phyloP scores from a whole-genome alignment of 2,113 vertebrate genomes.

The Ancistrus triradiatus region DNA sequence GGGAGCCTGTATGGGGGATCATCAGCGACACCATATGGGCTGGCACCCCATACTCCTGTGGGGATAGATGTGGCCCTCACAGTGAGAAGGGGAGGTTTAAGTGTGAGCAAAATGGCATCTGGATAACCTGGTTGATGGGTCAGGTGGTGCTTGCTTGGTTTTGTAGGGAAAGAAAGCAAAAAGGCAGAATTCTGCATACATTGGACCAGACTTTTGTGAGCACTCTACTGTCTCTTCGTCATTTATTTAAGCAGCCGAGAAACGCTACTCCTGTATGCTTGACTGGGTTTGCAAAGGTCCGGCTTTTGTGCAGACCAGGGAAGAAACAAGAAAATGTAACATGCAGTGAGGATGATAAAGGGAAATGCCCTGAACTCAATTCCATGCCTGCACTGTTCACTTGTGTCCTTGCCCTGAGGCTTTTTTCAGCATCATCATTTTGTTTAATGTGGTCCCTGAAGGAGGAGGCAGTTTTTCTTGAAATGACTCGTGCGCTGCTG shows the following conservation, averaged over 20 bases:
- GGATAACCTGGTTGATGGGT: too few relatives aligned
- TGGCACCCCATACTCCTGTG: too few relatives aligned
- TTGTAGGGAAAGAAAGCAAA: slow-evolving; percentile 6
- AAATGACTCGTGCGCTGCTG: not conserved
- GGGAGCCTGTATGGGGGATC: too few relatives aligned
- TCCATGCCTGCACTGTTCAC: not conserved
- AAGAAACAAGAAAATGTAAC: not conserved
- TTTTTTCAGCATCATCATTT: slow-evolving; percentile 29
- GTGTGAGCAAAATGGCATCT: too few relatives aligned
- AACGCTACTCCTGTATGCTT: slow-evolving; percentile 17
- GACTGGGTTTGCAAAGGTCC: slow-evolving; percentile 1
- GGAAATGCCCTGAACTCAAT: slow-evolving; percentile 10
- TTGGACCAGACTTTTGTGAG: slow-evolving; percentile 10
- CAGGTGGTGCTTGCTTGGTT: slow-evolving; percentile 17
- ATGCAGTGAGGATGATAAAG: not conserved
- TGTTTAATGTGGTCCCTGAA: slow-evolving; percentile 20
- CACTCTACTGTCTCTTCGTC: slow-evolving; percentile 31
- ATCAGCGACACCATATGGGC: too few relatives aligned
- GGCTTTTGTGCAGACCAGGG: not conserved
- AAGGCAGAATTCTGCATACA: not conserved
- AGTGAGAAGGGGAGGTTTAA: too few relatives aligned
- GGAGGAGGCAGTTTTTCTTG: slow-evolving; percentile 16
- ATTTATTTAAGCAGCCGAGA: slow-evolving; percentile 35
- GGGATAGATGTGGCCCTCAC: too few relatives aligned
- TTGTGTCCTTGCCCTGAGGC: not conserved